Base-by-base conservation (phyloP, 2,113 vertebrate genomes). In the Misgurnus mizolepis region DNA sequence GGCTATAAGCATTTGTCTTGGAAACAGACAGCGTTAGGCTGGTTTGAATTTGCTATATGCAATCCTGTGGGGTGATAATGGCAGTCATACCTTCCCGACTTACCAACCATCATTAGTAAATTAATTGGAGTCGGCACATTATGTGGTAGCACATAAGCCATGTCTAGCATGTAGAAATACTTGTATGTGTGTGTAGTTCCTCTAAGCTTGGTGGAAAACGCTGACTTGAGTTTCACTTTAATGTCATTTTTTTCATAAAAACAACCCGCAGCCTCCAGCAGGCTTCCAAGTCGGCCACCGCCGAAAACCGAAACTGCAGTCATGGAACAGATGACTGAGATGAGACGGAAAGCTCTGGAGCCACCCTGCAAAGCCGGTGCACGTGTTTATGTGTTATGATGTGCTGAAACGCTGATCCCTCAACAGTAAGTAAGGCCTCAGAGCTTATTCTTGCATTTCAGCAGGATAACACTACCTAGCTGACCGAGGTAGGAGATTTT, bases 231-330 rank as follows among this genome's bases (percentile, higher is more conserved):
- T 72, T 75, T 82, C 45, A 49, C 22, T 90, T 90, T 88, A 90
- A 91, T 87, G 88, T 90, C 75, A 15, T 82, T 82, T 66, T 81
- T 76, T 86, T 88, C 82, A 82, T 80, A 90, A 90, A 92, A 88
- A 92, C 92, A 90, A 94, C 88, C 93, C 90, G 80, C 89, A 92
- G 89, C 89, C 88, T 91, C 87, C 89, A 89, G 85, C 85, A 85
- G 85, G 89, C 90, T 89, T 90, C 91, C 76, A 86, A 65, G 82
- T 85, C 78, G 67, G 69, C 80, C 50, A 61, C 50, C 17, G 79
- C 64, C 71, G 58, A 83, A 74, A 81, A 82, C 78, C 73, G 76
- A 79, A 27, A 74, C 17, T 73, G 56, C 40, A 68, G 79, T 77
- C n/a, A 80, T 85, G 87, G 89, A 91, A 91, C 90, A 89, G 85